Percentiles rank a stretch among this genome's conserved stretches.
These are phyloP conservation scores for Dinomys branickii DNA, from an alignment of 2,113 vertebrate genomes.

Conservation along the genomic window DNA sequence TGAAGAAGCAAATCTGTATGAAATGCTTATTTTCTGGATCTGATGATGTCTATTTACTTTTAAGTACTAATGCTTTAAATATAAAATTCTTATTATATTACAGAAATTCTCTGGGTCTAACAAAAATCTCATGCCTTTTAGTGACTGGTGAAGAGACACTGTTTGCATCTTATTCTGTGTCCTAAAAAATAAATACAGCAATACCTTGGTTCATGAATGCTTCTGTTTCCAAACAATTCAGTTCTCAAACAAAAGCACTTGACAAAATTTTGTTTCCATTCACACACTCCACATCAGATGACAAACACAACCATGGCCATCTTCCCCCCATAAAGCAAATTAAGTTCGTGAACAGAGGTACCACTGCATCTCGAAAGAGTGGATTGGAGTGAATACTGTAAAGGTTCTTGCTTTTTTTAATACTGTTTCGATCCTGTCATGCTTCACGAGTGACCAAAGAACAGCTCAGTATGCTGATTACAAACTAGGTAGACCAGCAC, in stretches of 20 bases:
- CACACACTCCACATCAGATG: not conserved
- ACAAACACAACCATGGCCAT: not conserved
- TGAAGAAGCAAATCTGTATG: not conserved
- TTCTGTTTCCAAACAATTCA: not conserved
- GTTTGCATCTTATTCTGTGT: not conserved
- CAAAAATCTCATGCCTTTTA: constrained; percentile 19
- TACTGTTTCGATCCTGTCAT: not conserved
- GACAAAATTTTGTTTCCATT: not conserved
- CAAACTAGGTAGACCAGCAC: not conserved
- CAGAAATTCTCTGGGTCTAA: not conserved
- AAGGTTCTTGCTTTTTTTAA: not conserved
- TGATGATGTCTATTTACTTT: not conserved
- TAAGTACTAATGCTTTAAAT: not conserved
- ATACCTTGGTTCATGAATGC: not conserved
- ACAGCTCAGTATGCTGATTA: not conserved
- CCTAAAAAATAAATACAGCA: not conserved
- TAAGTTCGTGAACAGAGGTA: not conserved
- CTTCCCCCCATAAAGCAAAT: not conserved
- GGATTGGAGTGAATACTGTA: not conserved
- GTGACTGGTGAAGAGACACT: not conserved
- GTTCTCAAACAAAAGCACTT: not conserved
- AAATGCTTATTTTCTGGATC: not conserved
- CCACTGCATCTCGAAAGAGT: not conserved
- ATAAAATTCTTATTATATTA: constrained; percentile 2
- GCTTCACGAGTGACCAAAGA: not conserved